Evolutionary conservation across 2,797 vertebrate genomes (phyloP), one percentile per base, ranked within the genome.

Genomic region (Amblyopsis hoosieri): DNA sequence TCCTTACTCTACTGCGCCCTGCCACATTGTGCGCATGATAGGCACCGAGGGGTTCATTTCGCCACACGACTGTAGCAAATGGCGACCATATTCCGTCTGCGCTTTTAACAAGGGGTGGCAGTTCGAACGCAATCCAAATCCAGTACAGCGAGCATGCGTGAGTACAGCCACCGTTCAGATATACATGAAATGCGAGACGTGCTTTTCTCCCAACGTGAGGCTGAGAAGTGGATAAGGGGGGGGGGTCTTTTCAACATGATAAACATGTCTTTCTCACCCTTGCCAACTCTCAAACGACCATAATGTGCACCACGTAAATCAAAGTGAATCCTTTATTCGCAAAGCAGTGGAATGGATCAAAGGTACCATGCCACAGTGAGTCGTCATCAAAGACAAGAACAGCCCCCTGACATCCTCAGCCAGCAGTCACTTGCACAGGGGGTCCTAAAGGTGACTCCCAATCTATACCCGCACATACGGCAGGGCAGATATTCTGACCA

Each of bases 311-410:
- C 46, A 77, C 71, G 79, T 90, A 89, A 90, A 83, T 90, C 85
- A 80, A 73, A 82, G 76, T 56, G 71, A 64, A 85, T 90, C 87
- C 80, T 89, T 80, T 89, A 90, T 88, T 86, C 86, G 83, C 80
- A 85, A 85, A 89, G 87, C 83, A 49, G 72, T 63, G 64, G 76
- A 81, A 76, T 66, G 78, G 80, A 90, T 90, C 85, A 90, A 87
- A 90, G 78, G 68, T 70, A 23, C 57, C 59, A 11, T 57, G 85
- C 61, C 82, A 87, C 59, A 72, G 77, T 72, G 84, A 90, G 69
- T 90, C 78, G 83, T 72, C 82, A 64, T 84, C 83, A 82, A 80
- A 85, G 75, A 67, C 76, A 81, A 59, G 70, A 79, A 76, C 68
- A 71, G 62, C 76, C 80, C 74, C 64, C 71, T 76, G 85, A 86